These are phyloP conservation scores for Drosophila sulfurigaster DNA, from an alignment of 1,140 invertebrate genomes.

Conservation along the genomic window DNA sequence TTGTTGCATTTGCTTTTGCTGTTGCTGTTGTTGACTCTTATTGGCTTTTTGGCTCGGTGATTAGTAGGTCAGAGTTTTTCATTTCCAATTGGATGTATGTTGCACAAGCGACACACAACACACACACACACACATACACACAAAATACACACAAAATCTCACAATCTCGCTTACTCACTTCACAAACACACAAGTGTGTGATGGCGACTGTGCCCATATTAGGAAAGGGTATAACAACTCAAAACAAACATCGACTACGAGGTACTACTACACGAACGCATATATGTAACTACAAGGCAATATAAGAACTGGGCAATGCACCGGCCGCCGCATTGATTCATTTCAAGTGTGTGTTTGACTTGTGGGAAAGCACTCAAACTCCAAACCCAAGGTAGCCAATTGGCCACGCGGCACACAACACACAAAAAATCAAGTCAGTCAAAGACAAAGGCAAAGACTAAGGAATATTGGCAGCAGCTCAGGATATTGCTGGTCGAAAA, in stretches of 20 bases:
- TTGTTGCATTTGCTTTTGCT: slow-evolving; percentile 23
- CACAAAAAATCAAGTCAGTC: neutral
- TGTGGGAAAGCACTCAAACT: slow-evolving; percentile 64
- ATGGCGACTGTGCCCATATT: slow-evolving; percentile 64
- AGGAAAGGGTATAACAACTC: slow-evolving; percentile 74
- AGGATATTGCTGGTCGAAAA: slow-evolving; percentile 21
- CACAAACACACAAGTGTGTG: slow-evolving; percentile 51
- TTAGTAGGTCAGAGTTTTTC: slow-evolving; percentile 83
- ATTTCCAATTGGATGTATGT: slow-evolving; percentile 80
- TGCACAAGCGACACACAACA: slow-evolving; percentile 63
- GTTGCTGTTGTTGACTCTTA: slow-evolving; percentile 74
- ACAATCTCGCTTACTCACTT: slow-evolving; percentile 53
- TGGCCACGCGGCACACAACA: slow-evolving; percentile 10
- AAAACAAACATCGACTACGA: slow-evolving; percentile 54
- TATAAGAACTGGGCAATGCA: slow-evolving; percentile 68
- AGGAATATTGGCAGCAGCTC: neutral
- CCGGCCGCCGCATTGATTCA: slow-evolving; percentile 60
- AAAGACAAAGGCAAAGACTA: neutral
- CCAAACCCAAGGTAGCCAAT: slow-evolving; percentile 36
- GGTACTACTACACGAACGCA: slow-evolving; percentile 45
- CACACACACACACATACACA: too few relatives aligned
- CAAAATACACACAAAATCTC: too few relatives aligned
- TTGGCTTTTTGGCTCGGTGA: slow-evolving; percentile 82
- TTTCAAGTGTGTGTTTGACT: slow-evolving; percentile 43
- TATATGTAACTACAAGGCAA: slow-evolving; percentile 66